Percentiles rank a stretch among this genome's conserved stretches.
phyloP scores from a whole-genome alignment of 30 jellyfish, hydroid and myxozoan genomes.

The Aurelia coerulea region DNA sequence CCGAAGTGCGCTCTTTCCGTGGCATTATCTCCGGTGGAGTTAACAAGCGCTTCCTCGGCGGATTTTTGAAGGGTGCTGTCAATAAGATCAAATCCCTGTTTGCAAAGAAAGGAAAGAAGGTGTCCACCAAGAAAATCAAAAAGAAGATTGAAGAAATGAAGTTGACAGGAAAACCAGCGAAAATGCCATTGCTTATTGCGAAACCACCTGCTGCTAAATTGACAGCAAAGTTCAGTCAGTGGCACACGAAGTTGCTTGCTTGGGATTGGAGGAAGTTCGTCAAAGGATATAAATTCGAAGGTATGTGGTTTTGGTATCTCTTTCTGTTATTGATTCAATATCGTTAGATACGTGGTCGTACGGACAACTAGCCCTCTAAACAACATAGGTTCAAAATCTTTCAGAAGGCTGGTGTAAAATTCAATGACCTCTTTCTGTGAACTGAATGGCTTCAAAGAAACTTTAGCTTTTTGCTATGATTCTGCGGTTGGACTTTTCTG shows the following conservation, averaged over 20 bases:
- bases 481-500: no score
- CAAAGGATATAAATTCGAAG: slow-evolving; percentile 61
- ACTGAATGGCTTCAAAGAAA: no score
- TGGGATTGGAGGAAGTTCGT: slow-evolving; percentile 67
- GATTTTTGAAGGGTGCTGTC: slow-evolving; percentile 22
- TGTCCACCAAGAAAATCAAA: slow-evolving; percentile 31
- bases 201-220: slow-evolving; percentile 15
- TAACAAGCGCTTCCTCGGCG: slow-evolving; percentile 26
- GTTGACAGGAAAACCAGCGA: slow-evolving; percentile 49
- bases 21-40: slow-evolving; percentile 55
- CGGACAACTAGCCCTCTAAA: no score
- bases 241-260: slow-evolving; percentile 57
- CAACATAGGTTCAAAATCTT: no score
- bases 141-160: slow-evolving; percentile 50
- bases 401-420: no score
- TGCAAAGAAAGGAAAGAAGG: slow-evolving; percentile 22
- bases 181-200: slow-evolving; percentile 17
- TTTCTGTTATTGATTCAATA: neutral
- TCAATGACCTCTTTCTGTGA: no score
- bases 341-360: neutral
- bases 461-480: no score
- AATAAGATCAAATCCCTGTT: slow-evolving; percentile 24
- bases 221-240: slow-evolving; percentile 5
- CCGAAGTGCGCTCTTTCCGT: slow-evolving; percentile 65
- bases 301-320: neutral